These are phyloP conservation scores for Thymelicus acteon DNA, from an alignment of 2,888 invertebrate genomes.

Conservation along the genomic window DNA sequence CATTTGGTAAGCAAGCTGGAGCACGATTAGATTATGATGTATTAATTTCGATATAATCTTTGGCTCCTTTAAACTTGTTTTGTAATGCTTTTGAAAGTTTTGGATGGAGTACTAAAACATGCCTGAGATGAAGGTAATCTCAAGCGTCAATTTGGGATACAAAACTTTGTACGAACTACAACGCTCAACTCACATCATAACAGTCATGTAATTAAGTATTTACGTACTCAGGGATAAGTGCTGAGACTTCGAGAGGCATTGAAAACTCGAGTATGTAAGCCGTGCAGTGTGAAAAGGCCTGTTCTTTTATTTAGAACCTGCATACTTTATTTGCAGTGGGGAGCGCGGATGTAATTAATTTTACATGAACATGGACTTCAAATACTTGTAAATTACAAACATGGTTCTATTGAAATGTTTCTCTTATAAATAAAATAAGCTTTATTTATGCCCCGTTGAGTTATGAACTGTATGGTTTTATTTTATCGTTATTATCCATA, in stretches of 20 bases:
- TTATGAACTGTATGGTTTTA: too few relatives aligned
- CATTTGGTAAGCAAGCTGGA: slow-evolving; percentile 2
- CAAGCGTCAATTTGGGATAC: too few relatives aligned
- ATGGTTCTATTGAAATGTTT: slow-evolving; percentile 27
- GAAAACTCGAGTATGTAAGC: neutral
- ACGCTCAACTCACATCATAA: slow-evolving; percentile 5
- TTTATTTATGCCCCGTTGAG: neutral
- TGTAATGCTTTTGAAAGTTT: neutral
- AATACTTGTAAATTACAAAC: slow-evolving; percentile 18
- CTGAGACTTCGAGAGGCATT: slow-evolving; percentile 5
- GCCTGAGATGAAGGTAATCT: too few relatives aligned
- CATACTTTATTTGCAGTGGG: slow-evolving; percentile 29
- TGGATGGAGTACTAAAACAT: neutral
- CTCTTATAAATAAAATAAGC: neutral
- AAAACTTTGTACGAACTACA: neutral
- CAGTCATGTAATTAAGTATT: slow-evolving; percentile 10
- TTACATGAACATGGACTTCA: slow-evolving; percentile 25
- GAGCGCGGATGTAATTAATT: slow-evolving; percentile 31
- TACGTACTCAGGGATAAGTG: slow-evolving; percentile 10
- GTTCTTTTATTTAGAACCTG: slow-evolving; percentile 29
- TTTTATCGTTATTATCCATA: too few relatives aligned
- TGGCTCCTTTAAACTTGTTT: too few relatives aligned
- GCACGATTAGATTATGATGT: slow-evolving; percentile 5
- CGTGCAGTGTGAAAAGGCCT: slow-evolving; percentile 22
- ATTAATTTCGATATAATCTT: neutral